Conservation (phyloP, 2,888 invertebrate genomes). For the Syrphus vitripennis region DNA sequence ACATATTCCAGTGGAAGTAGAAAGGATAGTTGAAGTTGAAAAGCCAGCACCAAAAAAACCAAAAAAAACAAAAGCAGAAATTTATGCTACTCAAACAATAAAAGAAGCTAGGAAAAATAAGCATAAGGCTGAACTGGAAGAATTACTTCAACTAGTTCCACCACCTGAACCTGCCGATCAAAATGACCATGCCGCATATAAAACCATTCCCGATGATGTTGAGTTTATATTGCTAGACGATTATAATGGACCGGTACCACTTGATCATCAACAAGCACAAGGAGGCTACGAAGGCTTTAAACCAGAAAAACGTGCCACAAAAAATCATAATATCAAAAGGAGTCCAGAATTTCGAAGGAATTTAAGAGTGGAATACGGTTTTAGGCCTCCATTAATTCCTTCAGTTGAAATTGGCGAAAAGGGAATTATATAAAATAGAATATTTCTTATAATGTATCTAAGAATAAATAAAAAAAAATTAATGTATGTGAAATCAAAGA, state of each 20-base stretch:
- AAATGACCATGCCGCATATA: slow-evolving; percentile 73
- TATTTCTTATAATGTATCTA: background rate
- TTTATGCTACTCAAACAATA: slow-evolving; percentile 75
- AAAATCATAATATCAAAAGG: slow-evolving; percentile 82
- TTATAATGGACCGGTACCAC: slow-evolving; percentile 83
- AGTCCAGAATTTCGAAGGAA: slow-evolving; percentile 84
- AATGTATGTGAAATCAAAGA: background rate
- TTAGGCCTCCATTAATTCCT: slow-evolving; percentile 90
- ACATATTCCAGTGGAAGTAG: slow-evolving; percentile 79
- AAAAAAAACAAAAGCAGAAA: slow-evolving; percentile 75
- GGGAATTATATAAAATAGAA: slow-evolving; percentile 80
- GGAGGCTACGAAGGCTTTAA: slow-evolving; percentile 74
- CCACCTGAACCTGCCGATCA: slow-evolving; percentile 72
- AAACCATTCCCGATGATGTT: slow-evolving; percentile 77
- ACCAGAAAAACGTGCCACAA: slow-evolving; percentile 79
- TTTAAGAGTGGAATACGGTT: slow-evolving; percentile 90
- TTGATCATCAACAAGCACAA: slow-evolving; percentile 75
- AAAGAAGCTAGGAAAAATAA: slow-evolving; percentile 10
- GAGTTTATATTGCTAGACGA: slow-evolving; percentile 75
- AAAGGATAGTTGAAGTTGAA: slow-evolving; percentile 84
- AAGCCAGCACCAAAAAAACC: slow-evolving; percentile 82
- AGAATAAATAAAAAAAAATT: background rate
- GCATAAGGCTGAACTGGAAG: too few relatives aligned
- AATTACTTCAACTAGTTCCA: slow-evolving; percentile 74
- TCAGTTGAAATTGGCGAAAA: slow-evolving; percentile 90